A percentile compares a stretch with the other conserved stretches of the same genome.
Evolutionary conservation across 2,888 invertebrate species (phyloP).

Genomic region (Pogonocherus hispidulus): DNA sequence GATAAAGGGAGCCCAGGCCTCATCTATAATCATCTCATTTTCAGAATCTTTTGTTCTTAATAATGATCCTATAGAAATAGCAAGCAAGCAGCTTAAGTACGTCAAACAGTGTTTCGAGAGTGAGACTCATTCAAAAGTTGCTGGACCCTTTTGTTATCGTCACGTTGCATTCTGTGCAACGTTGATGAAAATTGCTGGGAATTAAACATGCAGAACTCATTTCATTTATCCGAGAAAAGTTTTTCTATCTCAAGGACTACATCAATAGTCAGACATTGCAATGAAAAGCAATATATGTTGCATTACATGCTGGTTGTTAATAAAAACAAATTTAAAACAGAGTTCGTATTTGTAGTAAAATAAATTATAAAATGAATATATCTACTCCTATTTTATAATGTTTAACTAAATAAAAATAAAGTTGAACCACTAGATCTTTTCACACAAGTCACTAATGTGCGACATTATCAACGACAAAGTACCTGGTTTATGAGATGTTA

Average conservation of each 20-base stretch:
- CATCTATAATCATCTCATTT: conserved; percentile 69
- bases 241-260: conserved; percentile 8
- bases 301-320: too few relatives aligned
- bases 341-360: too few relatives aligned
- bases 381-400: too few relatives aligned
- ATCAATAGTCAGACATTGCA: conserved; percentile 8
- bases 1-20: conserved; percentile 54
- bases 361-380: too few relatives aligned
- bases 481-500: too few relatives aligned
- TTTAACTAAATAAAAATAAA: too few relatives aligned
- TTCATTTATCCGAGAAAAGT: conserved; percentile 44
- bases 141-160: conserved; percentile 59
- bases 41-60: conserved; percentile 68
- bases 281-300: not conserved
- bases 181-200: conserved; percentile 54
- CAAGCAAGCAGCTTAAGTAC: conserved; percentile 57
- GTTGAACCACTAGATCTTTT: too few relatives aligned
- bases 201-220: conserved; percentile 57
- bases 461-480: too few relatives aligned
- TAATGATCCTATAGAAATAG: conserved; percentile 66
- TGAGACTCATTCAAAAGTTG: conserved; percentile 56
- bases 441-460: too few relatives aligned
- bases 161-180: conserved; percentile 56
- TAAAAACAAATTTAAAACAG: too few relatives aligned
- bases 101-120: conserved; percentile 61